Base-by-base conservation (phyloP, 2,888 invertebrate genomes). In the Drosophila mulleri region DNA sequence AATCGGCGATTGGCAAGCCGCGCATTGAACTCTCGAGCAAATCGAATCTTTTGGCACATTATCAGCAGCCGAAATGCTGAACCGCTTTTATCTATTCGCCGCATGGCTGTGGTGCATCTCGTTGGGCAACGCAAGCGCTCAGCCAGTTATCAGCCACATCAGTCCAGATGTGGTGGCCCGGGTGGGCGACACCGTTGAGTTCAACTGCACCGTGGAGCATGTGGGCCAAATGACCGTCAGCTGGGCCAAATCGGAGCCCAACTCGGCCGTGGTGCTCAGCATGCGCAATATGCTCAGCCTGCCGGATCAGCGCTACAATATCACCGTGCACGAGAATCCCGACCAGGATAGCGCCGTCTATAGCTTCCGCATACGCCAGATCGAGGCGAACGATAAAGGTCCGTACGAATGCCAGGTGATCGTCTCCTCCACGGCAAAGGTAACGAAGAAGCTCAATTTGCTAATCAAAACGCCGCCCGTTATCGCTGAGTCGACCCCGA, bases 391-490 rank as follows among this genome's bases (percentile, higher is more conserved):
- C 39, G 93, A 93, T 67, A 92, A 91, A 89, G 93, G 93, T 14
- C 75, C 85, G 0, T 93, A 93, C 63, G 92, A 93, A 73, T 93
- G 93, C 62, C 92, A 92, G 81, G 92, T 93, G 60, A 89, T 92
- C 67, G 82, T 92, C 6, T 91, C 92, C n/a, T 78, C 90, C 39
- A 83, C 82, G 4, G 90, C 91, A 32, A 93, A 91, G 73, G 83
- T 91, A 16, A 90, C 90, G 18, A 88, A 86, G 57, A 89, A 87
- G 50, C 72, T 93, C 8, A 91, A 90, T 67, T 78, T 93, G 18
- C 82, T 90, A 18, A 92, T 93, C 12, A 91, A 90, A 56, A 92
- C 92, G 68, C 92, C 92, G 23, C 91, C 93, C 1, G 88, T 91
- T 16, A 92, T 93, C 20, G 77, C 89, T 2, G 92, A 92, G 50